Evolutionary conservation across 2,888 invertebrate genomes (phyloP).

Genomic region (Sminthurides aquaticus): DNA sequence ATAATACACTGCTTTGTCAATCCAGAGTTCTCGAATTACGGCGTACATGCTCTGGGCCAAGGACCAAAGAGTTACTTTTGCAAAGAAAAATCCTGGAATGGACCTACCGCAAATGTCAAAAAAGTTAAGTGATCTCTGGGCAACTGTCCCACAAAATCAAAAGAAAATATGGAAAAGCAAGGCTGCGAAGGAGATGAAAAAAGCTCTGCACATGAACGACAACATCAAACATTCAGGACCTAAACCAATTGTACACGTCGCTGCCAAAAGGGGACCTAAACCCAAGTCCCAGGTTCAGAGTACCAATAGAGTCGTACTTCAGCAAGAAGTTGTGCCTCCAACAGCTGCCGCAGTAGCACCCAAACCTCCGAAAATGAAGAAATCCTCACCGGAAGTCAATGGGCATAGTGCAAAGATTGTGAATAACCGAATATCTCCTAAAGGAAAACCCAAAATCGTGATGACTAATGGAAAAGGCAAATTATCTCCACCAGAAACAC

Average conservation of each 20-base stretch:
- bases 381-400: background rate
- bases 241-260: background rate
- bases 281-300: no score
- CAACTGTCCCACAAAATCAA: slow-evolving; percentile 59
- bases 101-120: slow-evolving; percentile 77
- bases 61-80: slow-evolving; percentile 64
- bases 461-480: slow-evolving; percentile 7
- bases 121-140: slow-evolving; percentile 80
- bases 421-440: background rate
- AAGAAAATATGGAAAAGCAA: slow-evolving; percentile 48
- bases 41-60: slow-evolving; percentile 90
- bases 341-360: background rate
- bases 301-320: no score
- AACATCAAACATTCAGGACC: slow-evolving; percentile 39
- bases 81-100: slow-evolving; percentile 51
- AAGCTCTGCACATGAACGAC: slow-evolving; percentile 30
- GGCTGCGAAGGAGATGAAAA: slow-evolving; percentile 44
- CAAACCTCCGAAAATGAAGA: background rate
- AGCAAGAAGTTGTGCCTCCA: background rate
- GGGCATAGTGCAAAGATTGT: background rate
- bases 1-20: background rate
- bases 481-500: background rate
- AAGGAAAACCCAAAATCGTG: background rate
- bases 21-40: slow-evolving; percentile 65
- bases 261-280: background rate